Evolutionary conservation across 1,140 invertebrate species (phyloP).

Genomic region (Araneus ventricosus): DNA sequence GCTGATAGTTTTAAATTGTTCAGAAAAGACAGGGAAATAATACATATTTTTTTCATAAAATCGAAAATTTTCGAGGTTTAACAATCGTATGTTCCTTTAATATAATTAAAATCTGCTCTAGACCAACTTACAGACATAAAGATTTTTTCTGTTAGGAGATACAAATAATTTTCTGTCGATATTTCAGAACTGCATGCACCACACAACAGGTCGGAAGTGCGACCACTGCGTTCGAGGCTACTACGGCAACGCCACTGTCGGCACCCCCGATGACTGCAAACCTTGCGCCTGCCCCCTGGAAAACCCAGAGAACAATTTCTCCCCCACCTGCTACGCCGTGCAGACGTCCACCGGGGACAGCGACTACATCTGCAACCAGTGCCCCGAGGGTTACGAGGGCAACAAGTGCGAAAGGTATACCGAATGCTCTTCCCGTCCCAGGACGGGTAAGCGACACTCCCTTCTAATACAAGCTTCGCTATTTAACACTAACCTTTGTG

Average conservation of each 20-base stretch:
- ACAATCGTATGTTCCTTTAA: too few relatives aligned
- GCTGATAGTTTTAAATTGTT: too few relatives aligned
- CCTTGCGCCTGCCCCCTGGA: conserved; percentile 92
- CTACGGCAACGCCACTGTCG: conserved; percentile 92
- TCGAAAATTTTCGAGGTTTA: too few relatives aligned
- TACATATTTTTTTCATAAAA: too few relatives aligned
- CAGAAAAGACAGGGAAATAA: too few relatives aligned
- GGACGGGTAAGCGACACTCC: conserved; percentile 42
- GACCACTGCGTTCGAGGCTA: conserved; percentile 92
- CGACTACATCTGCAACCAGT: conserved; percentile 92
- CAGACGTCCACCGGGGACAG: conserved; percentile 79
- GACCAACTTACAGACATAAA: too few relatives aligned
- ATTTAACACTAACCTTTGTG: not conserved
- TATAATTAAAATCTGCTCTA: too few relatives aligned
- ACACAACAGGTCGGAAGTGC: conserved; percentile 88
- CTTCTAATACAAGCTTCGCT: not conserved
- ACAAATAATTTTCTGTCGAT: conserved; percentile 5
- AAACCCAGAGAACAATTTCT: conserved; percentile 90
- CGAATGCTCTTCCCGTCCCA: conserved; percentile 61
- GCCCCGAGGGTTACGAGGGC: conserved; percentile 94
- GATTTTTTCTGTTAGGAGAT: too few relatives aligned
- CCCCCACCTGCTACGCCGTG: conserved; percentile 87
- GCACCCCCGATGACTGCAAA: conserved; percentile 88
- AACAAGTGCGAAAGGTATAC: conserved; percentile 93
- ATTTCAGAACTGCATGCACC: conserved; percentile 85